These are phyloP conservation scores for Chironomus striatipennis DNA, from an alignment of 1,140 invertebrate species.

Conservation along the genomic window DNA sequence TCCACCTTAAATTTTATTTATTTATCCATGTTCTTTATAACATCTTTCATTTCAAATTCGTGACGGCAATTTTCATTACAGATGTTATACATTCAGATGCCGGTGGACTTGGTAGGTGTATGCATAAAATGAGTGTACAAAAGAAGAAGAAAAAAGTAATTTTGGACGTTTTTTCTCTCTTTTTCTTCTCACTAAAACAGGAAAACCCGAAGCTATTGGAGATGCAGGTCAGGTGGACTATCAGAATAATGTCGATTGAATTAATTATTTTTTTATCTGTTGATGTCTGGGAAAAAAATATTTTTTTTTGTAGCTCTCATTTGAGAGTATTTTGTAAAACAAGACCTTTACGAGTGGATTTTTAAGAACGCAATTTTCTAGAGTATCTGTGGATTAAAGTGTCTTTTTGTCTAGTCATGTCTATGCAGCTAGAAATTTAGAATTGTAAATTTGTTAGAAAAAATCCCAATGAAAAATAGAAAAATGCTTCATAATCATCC, in stretches of 20 bases:
- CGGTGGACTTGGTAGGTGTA: slow-evolving; percentile 52
- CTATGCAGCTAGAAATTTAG: too few relatives aligned
- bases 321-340: too few relatives aligned
- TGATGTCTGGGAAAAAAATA: neutral
- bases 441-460: too few relatives aligned
- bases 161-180: too few relatives aligned
- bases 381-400: too few relatives aligned
- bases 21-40: too few relatives aligned
- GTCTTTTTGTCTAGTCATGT: too few relatives aligned
- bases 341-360: neutral
- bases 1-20: too few relatives aligned
- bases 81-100: slow-evolving; percentile 69
- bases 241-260: neutral
- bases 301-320: too few relatives aligned
- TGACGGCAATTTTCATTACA: slow-evolving; percentile 7
- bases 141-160: neutral
- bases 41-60: slow-evolving; percentile 2
- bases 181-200: neutral
- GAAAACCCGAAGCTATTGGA: slow-evolving; percentile 39
- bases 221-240: slow-evolving; percentile 51
- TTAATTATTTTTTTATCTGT: neutral
- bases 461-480: too few relatives aligned
- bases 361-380: too few relatives aligned
- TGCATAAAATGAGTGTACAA: neutral
- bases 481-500: too few relatives aligned